Evolutionary conservation across 2,888 invertebrate genomes (phyloP).

Genomic region (Machimus rusticus): DNA sequence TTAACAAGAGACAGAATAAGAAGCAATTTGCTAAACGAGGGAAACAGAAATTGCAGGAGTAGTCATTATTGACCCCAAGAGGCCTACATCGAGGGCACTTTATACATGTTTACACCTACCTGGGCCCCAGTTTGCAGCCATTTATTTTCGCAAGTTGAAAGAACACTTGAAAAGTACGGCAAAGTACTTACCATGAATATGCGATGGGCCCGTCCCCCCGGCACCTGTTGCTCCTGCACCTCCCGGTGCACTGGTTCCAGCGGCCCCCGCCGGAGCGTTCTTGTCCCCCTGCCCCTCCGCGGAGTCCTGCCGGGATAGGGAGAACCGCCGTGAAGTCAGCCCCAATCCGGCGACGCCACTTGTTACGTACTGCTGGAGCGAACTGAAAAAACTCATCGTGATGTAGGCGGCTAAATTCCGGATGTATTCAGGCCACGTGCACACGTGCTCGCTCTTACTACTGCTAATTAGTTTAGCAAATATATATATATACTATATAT

Average conservation of each 20-base stretch:
- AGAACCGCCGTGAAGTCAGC: conserved; percentile 77
- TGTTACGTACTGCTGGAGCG: conserved; percentile 84
- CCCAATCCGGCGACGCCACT: conserved; percentile 84
- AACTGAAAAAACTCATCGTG: conserved; percentile 84
- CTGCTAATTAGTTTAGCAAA: neutral
- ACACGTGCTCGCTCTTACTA: neutral
- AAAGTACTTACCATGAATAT: conserved; percentile 45
- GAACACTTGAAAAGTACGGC: neutral
- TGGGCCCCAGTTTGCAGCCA: neutral
- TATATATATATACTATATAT: neutral
- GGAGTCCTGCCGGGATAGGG: conserved; percentile 73
- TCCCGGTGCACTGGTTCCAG: conserved; percentile 31
- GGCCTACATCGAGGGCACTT: neutral
- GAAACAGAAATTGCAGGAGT: neutral
- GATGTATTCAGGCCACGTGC: conserved; percentile 11
- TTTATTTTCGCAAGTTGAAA: neutral
- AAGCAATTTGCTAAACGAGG: neutral
- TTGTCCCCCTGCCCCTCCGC: conserved; percentile 58
- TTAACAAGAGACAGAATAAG: neutral
- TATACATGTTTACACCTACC: neutral
- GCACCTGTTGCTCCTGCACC: conserved; percentile 8
- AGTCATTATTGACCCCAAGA: neutral
- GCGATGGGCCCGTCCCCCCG: conserved; percentile 25
- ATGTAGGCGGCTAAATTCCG: neutral
- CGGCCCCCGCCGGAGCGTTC: conserved; percentile 45